Conservation (phyloP, 1,140 invertebrate genomes). For the Drosophila mojavensis region DNA sequence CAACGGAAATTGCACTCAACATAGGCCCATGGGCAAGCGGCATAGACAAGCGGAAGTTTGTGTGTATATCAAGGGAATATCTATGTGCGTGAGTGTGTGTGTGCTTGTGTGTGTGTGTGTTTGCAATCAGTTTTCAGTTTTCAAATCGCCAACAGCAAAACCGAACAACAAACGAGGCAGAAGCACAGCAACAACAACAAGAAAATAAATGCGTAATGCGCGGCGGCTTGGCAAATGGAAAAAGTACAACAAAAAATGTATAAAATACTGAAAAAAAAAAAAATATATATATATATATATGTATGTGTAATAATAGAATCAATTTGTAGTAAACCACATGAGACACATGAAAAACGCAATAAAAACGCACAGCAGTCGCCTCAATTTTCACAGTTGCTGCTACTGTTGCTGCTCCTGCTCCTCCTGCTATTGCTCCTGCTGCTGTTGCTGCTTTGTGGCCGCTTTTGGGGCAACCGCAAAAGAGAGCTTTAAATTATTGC, state of each 20-base stretch:
- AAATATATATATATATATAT: background rate
- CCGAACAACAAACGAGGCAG: slow-evolving; percentile 54
- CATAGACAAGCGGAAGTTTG: slow-evolving; percentile 1
- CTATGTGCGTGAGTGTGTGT: slow-evolving; percentile 30
- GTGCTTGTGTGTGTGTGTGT: slow-evolving; percentile 42
- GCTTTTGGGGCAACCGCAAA: slow-evolving; percentile 61
- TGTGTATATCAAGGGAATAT: slow-evolving; percentile 19
- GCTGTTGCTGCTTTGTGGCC: slow-evolving; percentile 18
- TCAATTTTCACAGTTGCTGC: slow-evolving; percentile 21
- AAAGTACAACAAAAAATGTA: background rate
- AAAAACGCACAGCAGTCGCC: slow-evolving; percentile 62
- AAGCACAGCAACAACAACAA: slow-evolving; percentile 9
- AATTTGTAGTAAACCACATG: slow-evolving; percentile 82
- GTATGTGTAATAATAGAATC: slow-evolving; percentile 73
- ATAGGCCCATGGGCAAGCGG: slow-evolving; percentile 12
- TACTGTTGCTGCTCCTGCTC: background rate
- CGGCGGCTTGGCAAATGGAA: slow-evolving; percentile 9
- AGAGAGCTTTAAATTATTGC: slow-evolving; percentile 74
- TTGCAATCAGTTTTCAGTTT: slow-evolving; percentile 75
- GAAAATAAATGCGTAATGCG: slow-evolving; percentile 13
- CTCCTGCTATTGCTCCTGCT: slow-evolving; percentile 17
- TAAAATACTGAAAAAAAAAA: slow-evolving; percentile 17
- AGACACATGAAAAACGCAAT: slow-evolving; percentile 76
- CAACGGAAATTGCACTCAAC: slow-evolving; percentile 64
- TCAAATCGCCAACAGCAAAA: slow-evolving; percentile 72